phyloP scores from a whole-genome alignment of 1,140 invertebrate genomes.

The Asbolus verrucosus region DNA sequence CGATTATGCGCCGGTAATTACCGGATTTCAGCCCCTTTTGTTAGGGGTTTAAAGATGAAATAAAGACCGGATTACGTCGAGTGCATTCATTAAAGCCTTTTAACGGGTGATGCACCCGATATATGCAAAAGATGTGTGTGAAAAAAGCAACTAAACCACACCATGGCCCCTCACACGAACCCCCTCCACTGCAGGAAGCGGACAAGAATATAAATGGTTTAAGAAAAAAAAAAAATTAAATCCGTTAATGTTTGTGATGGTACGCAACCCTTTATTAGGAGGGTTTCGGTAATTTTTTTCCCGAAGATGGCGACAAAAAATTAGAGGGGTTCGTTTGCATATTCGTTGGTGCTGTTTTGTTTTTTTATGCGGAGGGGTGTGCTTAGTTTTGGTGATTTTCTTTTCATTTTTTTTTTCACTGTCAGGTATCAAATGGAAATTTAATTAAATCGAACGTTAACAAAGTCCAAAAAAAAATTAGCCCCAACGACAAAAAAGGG shows the following conservation, averaged over 20 bases:
- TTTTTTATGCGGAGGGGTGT: constrained; percentile 32
- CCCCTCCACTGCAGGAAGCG: constrained; percentile 28
- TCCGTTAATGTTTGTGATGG: constrained; percentile 50
- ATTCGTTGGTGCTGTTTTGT: constrained; percentile 38
- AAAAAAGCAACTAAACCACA: constrained; percentile 48
- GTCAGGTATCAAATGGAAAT: neutral
- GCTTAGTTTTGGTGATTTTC: neutral
- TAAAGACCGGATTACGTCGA: constrained; percentile 49
- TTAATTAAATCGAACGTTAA: constrained; percentile 30
- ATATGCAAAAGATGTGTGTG: constrained; percentile 53
- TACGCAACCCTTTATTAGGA: constrained; percentile 41
- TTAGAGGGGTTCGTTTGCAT: constrained; percentile 41
- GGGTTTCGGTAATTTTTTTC: constrained; percentile 36
- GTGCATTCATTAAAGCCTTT: constrained; percentile 51
- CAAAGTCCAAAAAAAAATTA: constrained; percentile 12
- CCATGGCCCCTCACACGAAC: neutral
- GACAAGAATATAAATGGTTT: constrained; percentile 18
- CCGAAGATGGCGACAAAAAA: constrained; percentile 33
- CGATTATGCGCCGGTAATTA: constrained; percentile 41
- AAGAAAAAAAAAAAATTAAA: constrained; percentile 49
- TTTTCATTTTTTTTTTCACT: neutral
- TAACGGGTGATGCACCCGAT: constrained; percentile 35
- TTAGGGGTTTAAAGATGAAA: constrained; percentile 37
- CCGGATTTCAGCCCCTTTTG: constrained; percentile 44
- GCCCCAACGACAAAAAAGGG: constrained; percentile 26